phyloP scores from a whole-genome alignment of 92 coral and sea anemone genomes.

The Phenganax subtilis region DNA sequence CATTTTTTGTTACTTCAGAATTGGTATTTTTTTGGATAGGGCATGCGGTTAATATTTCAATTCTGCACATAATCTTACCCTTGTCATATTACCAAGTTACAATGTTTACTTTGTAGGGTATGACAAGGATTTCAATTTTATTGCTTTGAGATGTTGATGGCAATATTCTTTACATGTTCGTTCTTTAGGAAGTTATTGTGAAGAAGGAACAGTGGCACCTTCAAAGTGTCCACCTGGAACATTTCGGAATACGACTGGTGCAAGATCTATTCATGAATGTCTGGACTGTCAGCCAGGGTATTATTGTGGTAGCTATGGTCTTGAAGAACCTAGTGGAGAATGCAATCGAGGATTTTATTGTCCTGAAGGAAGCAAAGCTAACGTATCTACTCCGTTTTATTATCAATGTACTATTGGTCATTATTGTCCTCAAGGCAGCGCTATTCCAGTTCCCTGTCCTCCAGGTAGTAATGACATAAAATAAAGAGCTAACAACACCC shows the following conservation, averaged over 20 bases:
- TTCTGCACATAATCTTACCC: too few relatives aligned
- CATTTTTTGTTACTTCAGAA: too few relatives aligned
- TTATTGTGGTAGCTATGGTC: slow-evolving; percentile 74
- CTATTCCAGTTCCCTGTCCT: slow-evolving; percentile 65
- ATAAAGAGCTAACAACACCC: not conserved
- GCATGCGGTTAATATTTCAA: too few relatives aligned
- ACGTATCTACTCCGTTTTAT: slow-evolving; percentile 70
- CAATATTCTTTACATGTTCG: not conserved
- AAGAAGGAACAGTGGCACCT: slow-evolving; percentile 72
- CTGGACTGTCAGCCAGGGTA: slow-evolving; percentile 89
- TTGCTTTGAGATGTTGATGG: not conserved
- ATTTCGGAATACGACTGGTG: slow-evolving; percentile 95
- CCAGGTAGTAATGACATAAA: slow-evolving; percentile 47
- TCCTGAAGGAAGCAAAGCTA: slow-evolving; percentile 76
- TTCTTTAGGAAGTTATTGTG: slow-evolving; percentile 63
- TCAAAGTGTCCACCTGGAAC: slow-evolving; percentile 84
- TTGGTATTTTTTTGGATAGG: too few relatives aligned
- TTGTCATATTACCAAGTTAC: too few relatives aligned
- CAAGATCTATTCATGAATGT: slow-evolving; percentile 68
- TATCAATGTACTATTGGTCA: slow-evolving; percentile 74
- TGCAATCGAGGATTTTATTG: slow-evolving; percentile 84
- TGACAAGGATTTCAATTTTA: too few relatives aligned
- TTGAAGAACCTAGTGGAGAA: slow-evolving; percentile 61
- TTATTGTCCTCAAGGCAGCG: slow-evolving; percentile 72
- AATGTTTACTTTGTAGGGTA: too few relatives aligned